A percentile compares a stretch with the other conserved stretches of the same genome.
These are phyloP conservation scores for Aselliscus stoliczkanus DNA, from an alignment of 2,797 vertebrate species.

Conservation along the genomic window DNA sequence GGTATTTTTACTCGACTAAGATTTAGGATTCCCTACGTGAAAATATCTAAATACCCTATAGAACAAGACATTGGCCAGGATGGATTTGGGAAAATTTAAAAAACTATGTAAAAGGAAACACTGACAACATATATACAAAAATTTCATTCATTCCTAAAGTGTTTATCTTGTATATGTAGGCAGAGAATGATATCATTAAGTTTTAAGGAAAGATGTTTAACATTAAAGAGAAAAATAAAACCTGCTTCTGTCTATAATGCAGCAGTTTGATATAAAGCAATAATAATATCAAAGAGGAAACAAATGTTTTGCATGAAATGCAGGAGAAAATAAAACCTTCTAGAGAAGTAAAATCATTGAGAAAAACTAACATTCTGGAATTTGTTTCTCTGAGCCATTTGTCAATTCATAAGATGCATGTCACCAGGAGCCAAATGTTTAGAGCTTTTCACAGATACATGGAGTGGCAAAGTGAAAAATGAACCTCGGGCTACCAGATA, in stretches of 20 bases:
- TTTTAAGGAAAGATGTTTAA: neutral
- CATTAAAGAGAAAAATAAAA: neutral
- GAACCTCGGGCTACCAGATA: neutral
- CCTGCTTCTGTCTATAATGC: neutral
- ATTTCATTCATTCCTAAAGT: neutral
- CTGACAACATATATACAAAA: neutral
- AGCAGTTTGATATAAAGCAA: neutral
- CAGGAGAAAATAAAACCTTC: neutral
- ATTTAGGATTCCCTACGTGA: neutral
- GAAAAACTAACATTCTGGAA: neutral
- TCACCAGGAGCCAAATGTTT: neutral
- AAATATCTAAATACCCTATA: neutral
- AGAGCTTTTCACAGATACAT: neutral
- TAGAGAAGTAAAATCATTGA: neutral
- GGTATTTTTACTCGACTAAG: neutral
- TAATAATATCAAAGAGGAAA: neutral
- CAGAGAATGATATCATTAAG: neutral
- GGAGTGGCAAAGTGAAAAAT: neutral
- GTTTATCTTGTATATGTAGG: neutral
- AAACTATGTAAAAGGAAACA: neutral
- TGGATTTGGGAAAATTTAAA: neutral
- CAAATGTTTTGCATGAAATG: neutral
- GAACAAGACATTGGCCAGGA: neutral
- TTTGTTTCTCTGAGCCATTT: neutral
- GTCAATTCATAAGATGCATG: neutral